Evolutionary conservation across 2,797 vertebrate genomes (phyloP).

Genomic region (Phataginus tetradactyla): DNA sequence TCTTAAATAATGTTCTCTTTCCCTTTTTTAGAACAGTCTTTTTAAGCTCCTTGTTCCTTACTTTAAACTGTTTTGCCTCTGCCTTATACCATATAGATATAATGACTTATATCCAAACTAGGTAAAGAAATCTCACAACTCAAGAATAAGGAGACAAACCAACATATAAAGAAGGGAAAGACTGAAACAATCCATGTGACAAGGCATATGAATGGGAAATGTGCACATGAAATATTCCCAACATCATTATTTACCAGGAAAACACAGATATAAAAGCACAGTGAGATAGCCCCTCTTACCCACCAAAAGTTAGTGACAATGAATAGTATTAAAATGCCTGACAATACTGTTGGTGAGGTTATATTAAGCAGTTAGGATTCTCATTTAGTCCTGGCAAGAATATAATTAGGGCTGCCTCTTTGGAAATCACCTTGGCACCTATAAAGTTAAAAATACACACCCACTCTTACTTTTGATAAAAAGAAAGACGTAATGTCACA

Average conservation of each 20-base stretch:
- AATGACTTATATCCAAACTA: not conserved
- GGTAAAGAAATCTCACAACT: not conserved
- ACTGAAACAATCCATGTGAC: not conserved
- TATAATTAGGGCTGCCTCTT: not conserved
- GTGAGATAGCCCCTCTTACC: fast-evolving
- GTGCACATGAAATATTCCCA: fast-evolving
- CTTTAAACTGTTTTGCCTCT: not conserved
- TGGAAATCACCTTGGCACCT: not conserved
- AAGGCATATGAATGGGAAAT: fast-evolving
- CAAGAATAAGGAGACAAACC: not conserved
- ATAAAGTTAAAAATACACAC: not conserved
- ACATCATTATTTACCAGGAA: too few species aligned
- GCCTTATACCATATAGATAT: not conserved
- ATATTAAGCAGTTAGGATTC: not conserved
- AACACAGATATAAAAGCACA: fast-evolving
- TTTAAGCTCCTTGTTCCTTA: too few species aligned
- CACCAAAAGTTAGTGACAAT: fast-evolving
- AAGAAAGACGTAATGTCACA: too few species aligned
- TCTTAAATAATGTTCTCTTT: not conserved
- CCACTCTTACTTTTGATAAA: not conserved
- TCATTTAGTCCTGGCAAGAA: not conserved
- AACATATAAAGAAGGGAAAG: not conserved
- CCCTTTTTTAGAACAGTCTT: not conserved
- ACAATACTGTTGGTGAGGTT: not conserved
- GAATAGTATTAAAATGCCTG: fast-evolving